Base-by-base conservation (phyloP, 2,113 vertebrate species). In the Hucho hucho region DNA sequence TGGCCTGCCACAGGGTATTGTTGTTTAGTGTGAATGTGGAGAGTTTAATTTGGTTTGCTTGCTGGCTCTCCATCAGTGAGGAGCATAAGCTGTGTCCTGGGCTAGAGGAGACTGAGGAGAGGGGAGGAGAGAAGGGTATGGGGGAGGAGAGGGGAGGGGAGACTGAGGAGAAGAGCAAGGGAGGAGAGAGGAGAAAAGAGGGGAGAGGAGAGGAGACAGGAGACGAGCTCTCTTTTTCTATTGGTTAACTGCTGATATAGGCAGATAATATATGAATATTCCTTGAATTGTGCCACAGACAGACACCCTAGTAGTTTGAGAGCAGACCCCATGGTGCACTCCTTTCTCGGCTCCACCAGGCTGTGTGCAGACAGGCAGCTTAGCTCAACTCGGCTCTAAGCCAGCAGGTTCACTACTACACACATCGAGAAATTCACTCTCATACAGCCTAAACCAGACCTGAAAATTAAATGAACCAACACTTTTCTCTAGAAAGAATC, bases 391-490 rank as follows among this genome's bases (percentile, higher is more conserved):
- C 37, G 11, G 9, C 37, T 43, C 74, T 75, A 83, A 85, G 59
- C 83, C 81, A 75, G 75, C 79, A 82, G 73, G 75, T 84, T 81
- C 79, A 82, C 78, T 80, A 74, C 67, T 74, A 25, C 84, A 76
- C 70, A 79, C 72, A 81, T 86, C 80, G 82, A 61, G 81, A 43
- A 43, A 43, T 9, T 43, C 37, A 11, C 73, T 70, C 74, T 73
- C 64, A 59, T 66, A 32, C 18, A 74, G 59, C 75, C 26, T 9
- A 56, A 58, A 69, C 72, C 78, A 7, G 24, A 69, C 77, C 73
- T 80, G 78, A 83, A 83, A 29, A 74, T 82, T 81, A 66, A 79
- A 83, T 67, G 75, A 18, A 18, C 9, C 9, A 43, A 43, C 37
- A 43, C 37, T 43, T 43, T 43, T 43, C 37, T 87, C 72, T 70